Conservation (phyloP, 1,140 invertebrate genomes). For the Brachionus plicatilis region DNA sequence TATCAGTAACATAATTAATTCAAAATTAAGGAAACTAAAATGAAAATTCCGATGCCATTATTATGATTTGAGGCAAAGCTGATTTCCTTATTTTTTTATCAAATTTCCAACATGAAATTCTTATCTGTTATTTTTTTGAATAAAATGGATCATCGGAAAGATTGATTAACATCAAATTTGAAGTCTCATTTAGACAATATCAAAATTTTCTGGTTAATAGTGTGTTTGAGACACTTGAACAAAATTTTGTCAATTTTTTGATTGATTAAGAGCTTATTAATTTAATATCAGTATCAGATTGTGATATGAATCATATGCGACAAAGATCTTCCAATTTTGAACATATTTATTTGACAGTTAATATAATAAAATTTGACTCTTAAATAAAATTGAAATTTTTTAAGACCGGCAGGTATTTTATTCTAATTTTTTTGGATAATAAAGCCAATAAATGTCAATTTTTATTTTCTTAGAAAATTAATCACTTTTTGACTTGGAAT, state of each 20-base stretch:
- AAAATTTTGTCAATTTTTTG: background rate
- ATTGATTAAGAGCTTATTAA: slow-evolving; percentile 29
- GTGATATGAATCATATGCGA: background rate
- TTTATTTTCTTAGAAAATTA: background rate
- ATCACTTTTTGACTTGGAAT: background rate
- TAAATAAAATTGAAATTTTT: background rate
- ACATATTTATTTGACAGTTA: background rate
- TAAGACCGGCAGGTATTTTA: background rate
- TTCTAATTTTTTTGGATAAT: background rate
- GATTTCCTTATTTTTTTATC: background rate
- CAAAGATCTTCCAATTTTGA: background rate
- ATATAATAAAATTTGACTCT: background rate
- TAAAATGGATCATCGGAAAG: background rate
- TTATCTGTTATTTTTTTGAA: background rate
- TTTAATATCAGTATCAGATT: background rate
- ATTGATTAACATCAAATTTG: background rate
- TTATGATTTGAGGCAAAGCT: no score
- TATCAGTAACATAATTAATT: no score
- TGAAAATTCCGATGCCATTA: no score
- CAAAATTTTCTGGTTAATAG: background rate
- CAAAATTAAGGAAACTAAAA: no score
- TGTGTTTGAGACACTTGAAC: background rate
- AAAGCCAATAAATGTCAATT: slow-evolving; percentile 14
- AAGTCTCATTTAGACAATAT: background rate
- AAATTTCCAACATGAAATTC: background rate